Evolutionary conservation across 2,113 vertebrate genomes (phyloP), one percentile per base, ranked within the genome.

Genomic region (Alethe diademata): DNA sequence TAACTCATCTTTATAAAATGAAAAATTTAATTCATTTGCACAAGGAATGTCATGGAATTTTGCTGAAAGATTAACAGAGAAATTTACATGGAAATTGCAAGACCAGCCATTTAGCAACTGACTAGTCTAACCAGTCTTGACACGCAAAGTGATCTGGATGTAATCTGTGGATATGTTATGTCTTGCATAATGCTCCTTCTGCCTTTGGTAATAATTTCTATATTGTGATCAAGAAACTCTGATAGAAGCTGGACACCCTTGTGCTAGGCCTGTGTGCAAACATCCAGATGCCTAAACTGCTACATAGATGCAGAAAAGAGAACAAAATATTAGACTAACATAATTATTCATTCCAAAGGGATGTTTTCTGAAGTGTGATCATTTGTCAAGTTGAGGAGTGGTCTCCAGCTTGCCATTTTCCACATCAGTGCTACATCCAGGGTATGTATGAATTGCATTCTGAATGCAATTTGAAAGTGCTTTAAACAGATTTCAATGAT

Each of bases 11-110:
- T 87, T 78, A 45, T 61, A 70, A 17, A 73, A 92, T 71, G 12
- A 19, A 87, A 91, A 83, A n/a, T 11, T 40, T 12, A 42, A 13
- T 53, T 80, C 19, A 53, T 92, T 90, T 78, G 47, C 23, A 48
- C 26, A 88, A 89, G 47, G 42, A 88, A 61, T 35, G 15, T 71
- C 2, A 66, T 72, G 15, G 61, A 74, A 57, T 84, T 87, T 93
- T 92, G 25, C 84, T 91, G 90, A 58, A 92, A 91, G 33, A 75
- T 72, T 92, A 88, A 17, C 50, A 64, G 48, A 89, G 36, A 90
- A 79, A 22, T 73, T 50, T 4, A 93, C 28, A 38, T 17, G 43
- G 56, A 88, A 94, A 88, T 50, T 79, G 12, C 58, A 76, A 82
- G 56, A 14, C 17, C 3, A 11, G 8, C 2, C 35, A 42, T 66